Evolutionary conservation across 2,888 invertebrate species (phyloP), one percentile per base, ranked within the genome.

Genomic region (Lasioglossum villosulum): DNA sequence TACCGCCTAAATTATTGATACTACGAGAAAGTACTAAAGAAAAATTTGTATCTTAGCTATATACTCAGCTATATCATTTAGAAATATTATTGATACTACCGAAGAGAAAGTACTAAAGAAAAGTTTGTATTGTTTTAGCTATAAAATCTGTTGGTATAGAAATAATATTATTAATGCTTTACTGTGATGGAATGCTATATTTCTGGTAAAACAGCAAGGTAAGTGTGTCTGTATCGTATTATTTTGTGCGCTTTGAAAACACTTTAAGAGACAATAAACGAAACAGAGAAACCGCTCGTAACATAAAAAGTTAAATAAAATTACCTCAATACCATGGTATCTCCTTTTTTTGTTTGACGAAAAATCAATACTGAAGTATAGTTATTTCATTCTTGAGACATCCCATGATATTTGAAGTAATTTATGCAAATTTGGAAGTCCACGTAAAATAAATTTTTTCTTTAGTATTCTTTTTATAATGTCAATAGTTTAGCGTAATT

Each of bases 1-100:
- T 70, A 39, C n/a, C 39, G 70, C 70, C 39, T 39, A 70, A 70
- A 39, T 70, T 70, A 70, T 70, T 70, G 37, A 68, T 37, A 70
- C 37, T 70, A 39, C 14, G 37, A 70, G 4, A 70, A n/a, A 39
- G 39, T 70, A 39, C 39, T 39, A 70, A 70, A 37, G 63, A 63
- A 68, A 66, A 23, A 68, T 68, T 37, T 68, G 23, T 68, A 68
- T 37, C 34, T 37, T 68, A 23, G 37, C 37, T 68, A 37, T 37
- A 37, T 63, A 27, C 16, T 63, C 30, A 30, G 30, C 63, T 63
- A 63, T 63, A 30, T 30, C 6, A 63, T 63, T 63, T 63, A 63
- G 30, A 12, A 30, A 63, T 63, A 37, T n/a, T 70, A 39, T 70
- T 70, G 19, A 37, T 37, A 70, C 23, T 70, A n/a, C n/a, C 6